phyloP scores from a whole-genome alignment of 2,113 vertebrate species.

The Salvator merianae region DNA sequence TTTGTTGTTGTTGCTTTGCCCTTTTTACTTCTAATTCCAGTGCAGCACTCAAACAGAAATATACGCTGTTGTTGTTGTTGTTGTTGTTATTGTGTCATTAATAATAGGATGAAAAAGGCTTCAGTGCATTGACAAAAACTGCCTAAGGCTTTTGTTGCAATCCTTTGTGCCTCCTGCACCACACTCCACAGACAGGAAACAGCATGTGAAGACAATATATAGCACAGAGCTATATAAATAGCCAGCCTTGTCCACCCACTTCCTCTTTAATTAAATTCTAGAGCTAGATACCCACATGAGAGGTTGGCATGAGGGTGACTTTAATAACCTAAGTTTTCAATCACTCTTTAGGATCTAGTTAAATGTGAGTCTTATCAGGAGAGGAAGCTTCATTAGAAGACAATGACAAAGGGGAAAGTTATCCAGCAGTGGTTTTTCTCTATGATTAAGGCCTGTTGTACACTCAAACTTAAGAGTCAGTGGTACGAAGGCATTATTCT shows the following conservation, averaged over 20 bases:
- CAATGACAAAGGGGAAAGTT: not conserved
- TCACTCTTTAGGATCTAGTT: slow-evolving; percentile 9
- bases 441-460: not conserved
- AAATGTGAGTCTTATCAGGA: not conserved
- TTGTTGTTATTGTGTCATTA: no score
- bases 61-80: no score
- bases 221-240: slow-evolving; percentile 26
- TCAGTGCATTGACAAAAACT: not conserved
- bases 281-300: slow-evolving; percentile 1
- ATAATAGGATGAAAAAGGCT: not conserved
- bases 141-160: not conserved
- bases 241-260: not conserved
- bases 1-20: no score
- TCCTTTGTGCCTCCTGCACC: not conserved
- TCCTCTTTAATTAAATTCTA: slow-evolving; percentile 35
- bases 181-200: slow-evolving; percentile 11
- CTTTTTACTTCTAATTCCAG: not conserved
- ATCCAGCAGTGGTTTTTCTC: not conserved
- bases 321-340: slow-evolving; percentile 13
- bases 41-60: not conserved
- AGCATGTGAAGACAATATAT: slow-evolving; percentile 7
- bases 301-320: slow-evolving; percentile 14
- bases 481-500: not conserved
- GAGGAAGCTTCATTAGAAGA: slow-evolving; percentile 4
- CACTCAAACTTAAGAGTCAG: not conserved